Evolutionary conservation across 2,888 invertebrate genomes (phyloP).

Genomic region (Monoplex corrugatus): DNA sequence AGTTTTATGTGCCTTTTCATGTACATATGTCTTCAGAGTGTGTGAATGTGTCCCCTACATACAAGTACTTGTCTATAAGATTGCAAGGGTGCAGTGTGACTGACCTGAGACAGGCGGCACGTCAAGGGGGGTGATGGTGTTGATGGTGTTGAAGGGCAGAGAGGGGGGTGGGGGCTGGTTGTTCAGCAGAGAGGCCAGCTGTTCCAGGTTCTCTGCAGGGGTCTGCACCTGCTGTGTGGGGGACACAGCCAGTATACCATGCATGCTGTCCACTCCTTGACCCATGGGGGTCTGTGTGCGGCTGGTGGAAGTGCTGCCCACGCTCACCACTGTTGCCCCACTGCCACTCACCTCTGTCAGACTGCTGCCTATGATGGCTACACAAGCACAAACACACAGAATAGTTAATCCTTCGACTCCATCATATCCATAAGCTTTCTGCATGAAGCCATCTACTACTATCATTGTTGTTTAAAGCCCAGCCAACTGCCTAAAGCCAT

Average conservation of each 20-base stretch:
- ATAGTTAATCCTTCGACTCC: background rate
- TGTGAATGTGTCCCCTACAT: too few species aligned
- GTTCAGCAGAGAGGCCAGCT: constrained; percentile 66
- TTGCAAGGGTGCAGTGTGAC: background rate
- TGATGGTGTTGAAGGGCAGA: constrained; percentile 36
- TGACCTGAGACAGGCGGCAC: constrained; percentile 50
- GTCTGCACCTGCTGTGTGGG: constrained; percentile 58
- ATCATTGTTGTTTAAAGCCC: too few species aligned
- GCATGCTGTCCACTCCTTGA: constrained; percentile 58
- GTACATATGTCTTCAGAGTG: too few species aligned
- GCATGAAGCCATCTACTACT: too few species aligned
- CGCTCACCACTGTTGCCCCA: background rate
- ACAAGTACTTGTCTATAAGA: too few species aligned
- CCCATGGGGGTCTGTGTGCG: constrained; percentile 65
- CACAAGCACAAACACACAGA: background rate
- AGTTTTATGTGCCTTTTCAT: too few species aligned
- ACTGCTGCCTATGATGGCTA: constrained; percentile 35
- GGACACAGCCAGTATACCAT: constrained; percentile 52
- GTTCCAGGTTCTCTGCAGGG: constrained; percentile 69
- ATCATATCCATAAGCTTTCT: too few species aligned
- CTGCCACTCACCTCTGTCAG: constrained; percentile 18
- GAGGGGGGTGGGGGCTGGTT: constrained; percentile 58
- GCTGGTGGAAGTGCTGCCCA: constrained; percentile 59
- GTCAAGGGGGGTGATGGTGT: constrained; percentile 48
- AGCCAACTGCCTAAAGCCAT: too few species aligned